phyloP scores from a whole-genome alignment of 2,113 vertebrate genomes.

The Nothobranchius furzeri region DNA sequence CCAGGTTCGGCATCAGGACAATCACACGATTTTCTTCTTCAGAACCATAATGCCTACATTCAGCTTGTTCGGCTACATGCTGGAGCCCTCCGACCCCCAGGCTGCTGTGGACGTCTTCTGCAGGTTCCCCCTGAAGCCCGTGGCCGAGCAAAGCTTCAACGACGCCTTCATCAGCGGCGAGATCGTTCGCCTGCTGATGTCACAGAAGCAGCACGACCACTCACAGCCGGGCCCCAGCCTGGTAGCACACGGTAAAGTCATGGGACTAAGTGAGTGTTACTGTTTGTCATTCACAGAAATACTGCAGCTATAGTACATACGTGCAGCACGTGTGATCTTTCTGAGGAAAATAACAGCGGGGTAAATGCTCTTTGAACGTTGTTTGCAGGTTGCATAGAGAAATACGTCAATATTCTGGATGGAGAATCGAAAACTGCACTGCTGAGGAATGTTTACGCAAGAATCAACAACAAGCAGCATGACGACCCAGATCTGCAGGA shows the following conservation, averaged over 20 bases:
- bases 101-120: slow-evolving; percentile 73
- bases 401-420: slow-evolving; percentile 71
- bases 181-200: slow-evolving; percentile 71
- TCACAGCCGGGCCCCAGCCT: slow-evolving; percentile 62
- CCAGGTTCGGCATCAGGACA: too few species aligned
- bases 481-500: slow-evolving; percentile 74
- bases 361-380: slow-evolving; percentile 1
- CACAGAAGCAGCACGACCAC: slow-evolving; percentile 70
- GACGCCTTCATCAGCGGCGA: slow-evolving; percentile 78
- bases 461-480: slow-evolving; percentile 61
- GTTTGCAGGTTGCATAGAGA: slow-evolving; percentile 69
- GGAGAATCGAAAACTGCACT: slow-evolving; percentile 66
- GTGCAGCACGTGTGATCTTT: too few species aligned
- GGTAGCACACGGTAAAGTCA: slow-evolving; percentile 72
- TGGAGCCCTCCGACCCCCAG: slow-evolving; percentile 63
- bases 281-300: slow-evolving; percentile 2
- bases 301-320: background rate
- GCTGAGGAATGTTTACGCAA: slow-evolving; percentile 66
- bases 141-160: slow-evolving; percentile 66
- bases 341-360: too few species aligned
- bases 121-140: slow-evolving; percentile 70
- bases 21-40: background rate
- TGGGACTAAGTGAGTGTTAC: slow-evolving; percentile 71
- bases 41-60: slow-evolving; percentile 74
- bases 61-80: slow-evolving; percentile 64